Base-by-base conservation (phyloP, 2,888 invertebrate genomes). In the Nebria brevicollis region DNA sequence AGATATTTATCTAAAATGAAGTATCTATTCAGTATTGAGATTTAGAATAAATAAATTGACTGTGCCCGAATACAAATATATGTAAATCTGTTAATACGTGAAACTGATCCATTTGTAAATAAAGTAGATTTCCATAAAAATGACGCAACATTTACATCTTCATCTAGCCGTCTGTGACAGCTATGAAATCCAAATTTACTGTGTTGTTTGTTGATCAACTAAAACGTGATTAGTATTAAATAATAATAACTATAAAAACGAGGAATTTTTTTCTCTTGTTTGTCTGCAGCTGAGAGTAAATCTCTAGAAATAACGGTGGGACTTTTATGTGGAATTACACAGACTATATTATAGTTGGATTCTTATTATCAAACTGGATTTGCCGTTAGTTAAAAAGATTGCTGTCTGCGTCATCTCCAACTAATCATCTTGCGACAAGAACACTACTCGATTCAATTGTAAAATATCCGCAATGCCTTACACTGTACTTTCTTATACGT, bases 251-350 rank as follows among this genome's bases (percentile, higher is more conserved):
- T 1, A 34, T 34, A 54, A 54, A 54, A 54, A 8, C 6, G 6
- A 54, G 54, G 13, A 54, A 54, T 54, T 54, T 8, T 54, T 54
- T 54, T 54, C 8, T 54, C 13, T 1, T 54, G 54, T 54, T 43
- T 54, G 54, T 54, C 54, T 54, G 54, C 54, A 54, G 54, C 54
- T 54, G 54, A 54, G 54, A 54, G 54, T 54, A 54, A 54, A 54
- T 54, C 54, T 54, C 54, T 54, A 54, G 54, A 54, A 54, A 13
- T 54, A 54, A 54, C 54, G 54, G 54, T 54, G 8, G 54, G 54
- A 54, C 8, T 54, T 54, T 54, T 54, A 54, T 54, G 54, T 54
- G 54, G 54, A 54, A 8, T 54, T 2, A 54, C 54, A 54, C 54
- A 54, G 54, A 54, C 54, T 54, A 8, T 54, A 3, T 2, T 54